Base-by-base conservation (phyloP, 2,797 vertebrate species). In the Kryptopterus vitreolus region DNA sequence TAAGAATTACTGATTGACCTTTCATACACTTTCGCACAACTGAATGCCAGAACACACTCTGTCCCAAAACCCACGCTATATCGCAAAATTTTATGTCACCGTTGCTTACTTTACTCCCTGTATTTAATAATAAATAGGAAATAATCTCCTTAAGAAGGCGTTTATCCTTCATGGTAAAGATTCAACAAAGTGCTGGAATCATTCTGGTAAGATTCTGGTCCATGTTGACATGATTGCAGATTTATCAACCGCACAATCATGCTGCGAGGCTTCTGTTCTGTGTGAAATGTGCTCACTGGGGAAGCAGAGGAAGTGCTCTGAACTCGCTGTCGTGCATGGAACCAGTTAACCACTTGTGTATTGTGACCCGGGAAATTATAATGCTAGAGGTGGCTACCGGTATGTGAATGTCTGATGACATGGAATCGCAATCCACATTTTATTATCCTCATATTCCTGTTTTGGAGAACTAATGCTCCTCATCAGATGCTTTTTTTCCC, bases 1-100 rank as follows among this genome's bases (percentile, higher is more conserved):
- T 57, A 46, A 81, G 76, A 63, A 81, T 81, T 81, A 81, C 71
- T 48, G 46, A 66, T 57, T 84, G 83, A 81, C 76, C 69, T 84
- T 81, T 83, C 38, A 26, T 38, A 78, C 68, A 72, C 33, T 78
- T 78, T 82, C 59, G 59, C 75, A 63, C 50, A 20, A 53, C 38
- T 59, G 52, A 82, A 53, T 55, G 71, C 62, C 78, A 79, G 58
- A 50, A 50, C 15, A 62, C 75, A 55, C 61, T 26, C 48, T 55
- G 1, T 4, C 70, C 82, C 35, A 16, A 15, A n/a, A 33, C 31
- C 73, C 55, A 80, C 33, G 53, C 62, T 46, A n/a, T 48, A 83
- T 77, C 77, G 83, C 55, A 76, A 65, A 46, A 74, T 4, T 4
- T 77, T 75, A 76, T 15, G 52, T 29, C 48, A 53, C 26, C 35